Percentiles rank a stretch among this genome's conserved stretches.
phyloP scores from a whole-genome alignment of 2,113 vertebrate genomes.

The Calyptommatus sinebrachiatus region DNA sequence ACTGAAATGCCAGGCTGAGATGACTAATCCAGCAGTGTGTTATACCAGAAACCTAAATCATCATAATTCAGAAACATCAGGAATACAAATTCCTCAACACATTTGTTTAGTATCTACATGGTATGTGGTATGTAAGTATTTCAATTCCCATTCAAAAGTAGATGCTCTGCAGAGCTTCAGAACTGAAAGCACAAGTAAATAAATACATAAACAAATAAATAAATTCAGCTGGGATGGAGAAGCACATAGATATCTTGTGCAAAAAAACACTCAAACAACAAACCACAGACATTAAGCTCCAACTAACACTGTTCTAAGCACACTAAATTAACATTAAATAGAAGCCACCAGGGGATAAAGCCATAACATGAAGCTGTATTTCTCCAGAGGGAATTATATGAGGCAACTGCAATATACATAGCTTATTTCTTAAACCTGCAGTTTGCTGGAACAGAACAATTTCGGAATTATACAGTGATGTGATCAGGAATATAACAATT shows the following conservation, averaged over 20 bases:
- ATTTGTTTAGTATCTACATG: constrained; percentile 51
- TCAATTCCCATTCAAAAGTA: constrained; percentile 53
- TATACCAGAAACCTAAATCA: constrained; percentile 30
- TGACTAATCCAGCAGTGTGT: constrained; percentile 18
- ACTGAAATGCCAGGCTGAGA: constrained; percentile 42
- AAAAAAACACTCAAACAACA: constrained; percentile 32
- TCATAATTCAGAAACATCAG: constrained; percentile 14
- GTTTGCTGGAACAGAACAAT: background rate
- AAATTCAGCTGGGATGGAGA: constrained; percentile 34
- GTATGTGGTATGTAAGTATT: constrained; percentile 48
- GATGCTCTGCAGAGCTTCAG: constrained; percentile 50
- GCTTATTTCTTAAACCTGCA: background rate
- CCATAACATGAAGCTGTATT: constrained; percentile 1
- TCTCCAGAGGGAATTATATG: background rate
- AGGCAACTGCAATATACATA: constrained; percentile 6
- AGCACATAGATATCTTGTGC: constrained; percentile 39
- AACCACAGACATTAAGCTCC: constrained; percentile 1
- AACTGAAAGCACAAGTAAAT: constrained; percentile 45
- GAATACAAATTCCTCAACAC: constrained; percentile 40
- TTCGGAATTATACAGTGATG: background rate
- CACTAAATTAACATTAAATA: background rate
- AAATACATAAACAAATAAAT: too few species aligned
- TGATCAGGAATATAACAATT: background rate
- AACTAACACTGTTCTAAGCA: background rate
- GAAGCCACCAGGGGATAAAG: constrained; percentile 3